phyloP scores from a whole-genome alignment of 2,888 invertebrate genomes.

The Pedicia rivosa region DNA sequence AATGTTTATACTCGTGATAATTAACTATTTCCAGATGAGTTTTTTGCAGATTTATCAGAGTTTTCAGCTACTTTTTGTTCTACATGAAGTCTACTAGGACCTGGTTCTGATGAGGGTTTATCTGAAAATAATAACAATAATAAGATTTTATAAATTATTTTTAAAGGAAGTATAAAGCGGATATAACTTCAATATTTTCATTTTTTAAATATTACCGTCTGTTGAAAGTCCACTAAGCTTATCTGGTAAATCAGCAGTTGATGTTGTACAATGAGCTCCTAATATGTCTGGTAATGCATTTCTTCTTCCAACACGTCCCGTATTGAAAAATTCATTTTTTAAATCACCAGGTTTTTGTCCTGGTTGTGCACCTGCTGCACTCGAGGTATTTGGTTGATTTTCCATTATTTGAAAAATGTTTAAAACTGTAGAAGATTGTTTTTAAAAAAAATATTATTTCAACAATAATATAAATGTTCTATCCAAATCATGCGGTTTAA shows the following conservation, averaged over 20 bases:
- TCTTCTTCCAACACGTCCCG: slow-evolving; percentile 71
- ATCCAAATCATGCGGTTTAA: not conserved
- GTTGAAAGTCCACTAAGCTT: slow-evolving; percentile 55
- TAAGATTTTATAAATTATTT: too few species aligned
- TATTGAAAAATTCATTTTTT: slow-evolving; percentile 64
- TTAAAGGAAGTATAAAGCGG: too few species aligned
- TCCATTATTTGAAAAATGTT: slow-evolving; percentile 3
- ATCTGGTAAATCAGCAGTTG: slow-evolving; percentile 61
- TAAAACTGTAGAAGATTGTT: not conserved
- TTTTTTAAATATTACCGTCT: slow-evolving; percentile 31
- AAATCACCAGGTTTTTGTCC: slow-evolving; percentile 35
- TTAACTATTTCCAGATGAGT: too few species aligned
- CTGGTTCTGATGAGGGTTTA: slow-evolving; percentile 3
- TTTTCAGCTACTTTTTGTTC: too few species aligned
- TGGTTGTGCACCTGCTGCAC: slow-evolving; percentile 27
- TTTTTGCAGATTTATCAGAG: too few species aligned
- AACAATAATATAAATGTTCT: not conserved
- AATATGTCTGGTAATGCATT: slow-evolving; percentile 79
- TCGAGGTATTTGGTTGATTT: slow-evolving; percentile 1
- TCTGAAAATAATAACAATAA: not conserved
- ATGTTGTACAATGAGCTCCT: slow-evolving; percentile 52
- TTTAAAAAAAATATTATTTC: not conserved
- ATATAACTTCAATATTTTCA: too few species aligned
- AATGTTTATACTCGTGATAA: too few species aligned
- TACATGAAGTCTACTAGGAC: too few species aligned